These are phyloP conservation scores for Sinosuthora webbiana DNA, from an alignment of 2,113 vertebrate genomes.

Conservation along the genomic window DNA sequence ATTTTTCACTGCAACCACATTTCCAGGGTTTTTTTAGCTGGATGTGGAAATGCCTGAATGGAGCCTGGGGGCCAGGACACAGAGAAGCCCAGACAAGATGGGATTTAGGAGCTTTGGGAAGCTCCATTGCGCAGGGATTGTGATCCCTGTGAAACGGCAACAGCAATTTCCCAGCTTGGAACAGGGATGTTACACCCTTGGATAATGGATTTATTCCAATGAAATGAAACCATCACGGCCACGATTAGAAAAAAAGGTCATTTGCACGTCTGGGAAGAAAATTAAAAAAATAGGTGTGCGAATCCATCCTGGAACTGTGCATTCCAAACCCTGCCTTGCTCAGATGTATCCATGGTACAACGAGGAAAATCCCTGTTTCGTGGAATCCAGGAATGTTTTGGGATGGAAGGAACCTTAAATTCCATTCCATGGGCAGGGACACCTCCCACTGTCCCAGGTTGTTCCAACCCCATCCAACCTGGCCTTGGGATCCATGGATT, in stretches of 20 bases:
- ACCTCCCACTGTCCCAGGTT: neutral
- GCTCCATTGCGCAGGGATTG: accelerated
- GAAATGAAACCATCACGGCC: neutral
- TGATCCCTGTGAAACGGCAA: neutral
- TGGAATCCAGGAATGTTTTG: neutral
- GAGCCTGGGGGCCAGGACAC: neutral
- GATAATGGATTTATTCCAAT: neutral
- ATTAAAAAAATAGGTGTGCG: neutral
- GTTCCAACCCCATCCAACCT: neutral
- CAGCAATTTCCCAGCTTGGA: neutral
- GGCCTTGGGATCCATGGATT: neutral
- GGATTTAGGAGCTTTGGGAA: neutral
- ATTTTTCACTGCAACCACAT: neutral
- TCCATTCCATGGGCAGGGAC: neutral
- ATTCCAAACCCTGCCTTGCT: neutral
- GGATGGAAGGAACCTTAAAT: accelerated
- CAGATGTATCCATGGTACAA: too few species aligned
- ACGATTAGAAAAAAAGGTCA: neutral
- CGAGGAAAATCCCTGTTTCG: neutral
- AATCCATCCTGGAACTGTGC: neutral
- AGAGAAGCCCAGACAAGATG: neutral
- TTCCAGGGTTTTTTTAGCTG: too few species aligned
- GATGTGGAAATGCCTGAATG: neutral
- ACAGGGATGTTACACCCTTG: neutral
- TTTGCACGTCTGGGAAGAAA: neutral